Base-by-base conservation (phyloP, 1,140 invertebrate genomes). In the Physella acuta region DNA sequence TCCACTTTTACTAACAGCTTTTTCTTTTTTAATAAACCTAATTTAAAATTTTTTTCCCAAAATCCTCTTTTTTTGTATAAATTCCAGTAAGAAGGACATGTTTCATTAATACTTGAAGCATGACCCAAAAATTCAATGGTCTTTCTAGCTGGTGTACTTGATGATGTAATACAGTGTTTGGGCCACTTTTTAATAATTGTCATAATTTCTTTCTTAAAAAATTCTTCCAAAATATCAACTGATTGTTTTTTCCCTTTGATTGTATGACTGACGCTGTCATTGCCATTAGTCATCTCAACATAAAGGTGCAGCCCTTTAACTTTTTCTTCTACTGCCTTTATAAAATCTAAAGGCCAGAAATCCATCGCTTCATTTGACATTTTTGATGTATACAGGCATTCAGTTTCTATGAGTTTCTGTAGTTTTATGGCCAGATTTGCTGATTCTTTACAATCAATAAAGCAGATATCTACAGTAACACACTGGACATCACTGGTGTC, bases 71-170 rank as follows among this genome's bases (percentile, higher is more conserved):
- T 5, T 4, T 34, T 31, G 36, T 34, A 16, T 3, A 58, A 34
- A 20, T 58, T 34, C 56, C 56, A 58, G 31, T 58, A 58, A 34
- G 56, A 33, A 34, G 56, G 56, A 58, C 16, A 58, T 8, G 8
- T 2, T 58, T 58, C 56, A 58, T 58, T 33, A 58, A 30, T 58
- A 1, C 24, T 33, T 4, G 56, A 30, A 34, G 56, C 56, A 58
- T 58, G 56, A 34, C n/a, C 36, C 31, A 58, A 58, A 58, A 58
- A 2, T 34, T 8, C 56, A 31, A 2, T 20, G 4, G 56, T 58
- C 20, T 33, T 33, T 33, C 56, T 8, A 17, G 17, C 36, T 34
- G 56, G 56, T 1, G 56, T 33, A 34, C n/a, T 31, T 17, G 16
- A 11, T 34, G 56, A 58, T 58, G 33, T 58, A 34, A 58, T 58